phyloP scores from a whole-genome alignment of 2,113 vertebrate species.

The Nothoprocta pentlandii region DNA sequence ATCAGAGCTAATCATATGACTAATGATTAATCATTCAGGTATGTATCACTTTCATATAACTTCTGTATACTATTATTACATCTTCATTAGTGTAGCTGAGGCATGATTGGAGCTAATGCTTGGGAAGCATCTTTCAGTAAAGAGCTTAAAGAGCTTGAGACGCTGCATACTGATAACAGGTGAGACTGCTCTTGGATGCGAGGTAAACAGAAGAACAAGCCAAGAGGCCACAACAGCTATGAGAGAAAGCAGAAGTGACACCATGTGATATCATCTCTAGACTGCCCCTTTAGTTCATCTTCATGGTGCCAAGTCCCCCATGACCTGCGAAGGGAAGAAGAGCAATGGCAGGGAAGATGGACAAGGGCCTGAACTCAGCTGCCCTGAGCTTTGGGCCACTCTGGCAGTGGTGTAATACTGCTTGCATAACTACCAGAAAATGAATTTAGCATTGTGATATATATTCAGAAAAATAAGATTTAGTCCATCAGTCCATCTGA shows the following conservation, averaged over 20 bases:
- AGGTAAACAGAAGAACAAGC: slow-evolving; percentile 20
- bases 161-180: slow-evolving; percentile 49
- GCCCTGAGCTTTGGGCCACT: neutral
- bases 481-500: neutral
- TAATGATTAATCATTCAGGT: slow-evolving; percentile 24
- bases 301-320: neutral
- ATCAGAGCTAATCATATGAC: neutral
- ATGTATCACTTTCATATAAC: slow-evolving; percentile 32
- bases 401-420: neutral
- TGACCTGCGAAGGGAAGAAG: neutral
- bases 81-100: neutral
- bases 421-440: neutral
- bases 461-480: neutral
- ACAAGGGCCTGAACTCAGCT: neutral
- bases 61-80: slow-evolving; percentile 22
- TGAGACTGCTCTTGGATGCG: slow-evolving; percentile 16
- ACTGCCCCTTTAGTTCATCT: neutral
- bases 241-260: slow-evolving; percentile 42
- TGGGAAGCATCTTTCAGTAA: slow-evolving; percentile 53
- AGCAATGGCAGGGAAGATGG: neutral
- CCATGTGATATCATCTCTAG: neutral
- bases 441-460: too few relatives aligned
- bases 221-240: slow-evolving; percentile 9
- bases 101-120: neutral
- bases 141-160: slow-evolving; percentile 41